Base-by-base conservation (phyloP, 2,797 vertebrate species). In the Pitangus sulphuratus region DNA sequence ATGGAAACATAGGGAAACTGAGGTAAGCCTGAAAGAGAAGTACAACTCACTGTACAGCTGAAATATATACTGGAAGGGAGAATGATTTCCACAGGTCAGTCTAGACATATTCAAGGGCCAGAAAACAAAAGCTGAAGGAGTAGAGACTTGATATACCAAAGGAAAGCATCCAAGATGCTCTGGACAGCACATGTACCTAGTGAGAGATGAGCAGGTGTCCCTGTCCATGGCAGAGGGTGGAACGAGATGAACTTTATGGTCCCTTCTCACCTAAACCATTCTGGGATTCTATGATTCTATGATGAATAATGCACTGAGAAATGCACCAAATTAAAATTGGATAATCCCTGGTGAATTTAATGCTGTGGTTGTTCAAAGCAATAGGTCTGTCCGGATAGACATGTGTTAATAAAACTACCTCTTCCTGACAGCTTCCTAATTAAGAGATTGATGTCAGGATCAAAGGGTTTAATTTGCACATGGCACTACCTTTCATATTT, bases 361-460 rank as follows among this genome's bases (percentile, higher is more conserved):
- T 91, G 33, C 58, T 93, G 57, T 35, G 42, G 57, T 39, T 94
- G 76, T 77, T 86, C 61, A 92, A 70, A 95, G 87, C 74, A 85
- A 22, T 33, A 86, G 50, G 42, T 89, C 78, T 69, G 61, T 74
- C 77, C 3, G 5, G 66, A 77, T 9, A 83, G 91, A 84, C 22
- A 65, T 58, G 18, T 54, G 66, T 61, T 89, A 78, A 83, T 30
- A 75, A 60, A 93, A 91, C 51, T 80, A 53, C 56, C 42, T 89
- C 53, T 75, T 93, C 77, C 82, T 70, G 91, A 48, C 54, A 89
- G 78, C 66, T 89, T 89, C 89, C 85, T 93, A 87, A 95, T 97
- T 95, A 95, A 94, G 84, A 96, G 86, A 92, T 33, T 93, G 84
- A 94, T 93, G 84, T 83, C 86, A 83, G 92, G 92, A 95, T 97